A percentile compares a stretch with the other conserved stretches of the same genome.
Conservation (phyloP, 2,797 vertebrate genomes). For the Siniperca scherzeri region DNA sequence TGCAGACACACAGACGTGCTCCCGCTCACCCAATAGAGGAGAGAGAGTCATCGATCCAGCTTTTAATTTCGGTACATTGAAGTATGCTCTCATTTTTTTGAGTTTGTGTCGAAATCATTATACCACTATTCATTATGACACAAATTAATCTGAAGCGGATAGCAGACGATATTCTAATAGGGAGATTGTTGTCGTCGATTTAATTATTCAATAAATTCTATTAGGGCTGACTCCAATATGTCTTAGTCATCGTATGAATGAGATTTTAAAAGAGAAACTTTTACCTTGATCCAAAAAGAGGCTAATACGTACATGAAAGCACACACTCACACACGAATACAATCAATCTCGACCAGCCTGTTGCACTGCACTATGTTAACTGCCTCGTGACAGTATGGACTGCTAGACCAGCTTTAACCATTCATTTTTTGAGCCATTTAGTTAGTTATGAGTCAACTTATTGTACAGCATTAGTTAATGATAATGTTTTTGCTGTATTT, state of each 20-base stretch:
- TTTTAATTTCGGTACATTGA: constrained; percentile 57
- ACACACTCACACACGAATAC: neutral
- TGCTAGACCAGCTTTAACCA: constrained; percentile 3
- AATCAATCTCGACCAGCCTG: constrained; percentile 28
- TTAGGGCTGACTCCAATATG: constrained; percentile 15
- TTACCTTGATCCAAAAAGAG: constrained; percentile 21
- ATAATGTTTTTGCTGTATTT: neutral
- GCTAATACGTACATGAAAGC: neutral
- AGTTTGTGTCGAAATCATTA: constrained; percentile 56
- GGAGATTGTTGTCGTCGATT: constrained; percentile 36
- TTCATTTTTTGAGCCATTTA: neutral
- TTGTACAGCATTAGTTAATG: neutral
- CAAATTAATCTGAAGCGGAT: constrained; percentile 55
- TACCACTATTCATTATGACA: constrained; percentile 37
- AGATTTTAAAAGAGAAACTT: constrained; percentile 22
- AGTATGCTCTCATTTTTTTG: constrained; percentile 42
- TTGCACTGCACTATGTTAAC: constrained; percentile 6
- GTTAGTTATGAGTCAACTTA: neutral
- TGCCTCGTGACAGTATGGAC: constrained; percentile 16
- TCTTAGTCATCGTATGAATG: constrained; percentile 45
- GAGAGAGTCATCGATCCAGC: constrained; percentile 38
- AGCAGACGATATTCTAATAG: constrained; percentile 28
- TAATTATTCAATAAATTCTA: constrained; percentile 39
- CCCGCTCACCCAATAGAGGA: constrained; percentile 9
- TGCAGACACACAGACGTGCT: constrained; percentile 15